Base-by-base conservation (phyloP, 2,113 vertebrate genomes). In the Chionis minor region DNA sequence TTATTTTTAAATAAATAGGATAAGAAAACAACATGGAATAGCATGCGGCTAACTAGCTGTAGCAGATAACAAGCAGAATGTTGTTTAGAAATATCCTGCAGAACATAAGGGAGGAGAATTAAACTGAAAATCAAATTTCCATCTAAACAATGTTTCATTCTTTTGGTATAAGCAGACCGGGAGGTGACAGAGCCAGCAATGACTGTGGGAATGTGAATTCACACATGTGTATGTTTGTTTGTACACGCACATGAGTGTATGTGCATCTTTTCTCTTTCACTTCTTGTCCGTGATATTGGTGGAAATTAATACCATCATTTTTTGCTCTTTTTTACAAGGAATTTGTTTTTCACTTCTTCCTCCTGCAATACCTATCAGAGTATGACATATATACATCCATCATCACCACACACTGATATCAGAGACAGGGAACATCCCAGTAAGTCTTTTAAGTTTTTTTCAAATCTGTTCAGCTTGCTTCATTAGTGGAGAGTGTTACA, bases 181-280 rank as follows among this genome's bases (percentile, higher is more conserved):
- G 33, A 72, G 10, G 10, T 72, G 81, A 61, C 56, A 75, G 30
- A 80, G 70, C 16, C 17, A 85, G 27, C n/a, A 27, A 21, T 24
- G 55, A 45, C 26, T 10, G 7, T 33, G n/a, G 0, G 3, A 79
- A 88, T 30, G 7, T 16, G 38, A 51, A 6, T 24, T 28, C 13
- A 19, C 0, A 0, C 8, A 7, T 27, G 10, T 9, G 14, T 54
- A 69, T 47, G 19, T 26, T 17, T 2, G 2, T 10, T 27, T 33
- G 17, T 23, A 66, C 10, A 9, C 2, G 21, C 11, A 24, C 0
- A 1, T 27, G 30, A 78, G 6, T 0, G 0, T 6, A n/a, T 4
- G 18, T 21, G 13, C 5, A 40, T 62, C 22, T 65, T 79, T 51
- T 61, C 4, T 59, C 18, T 51, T 90, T 90, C 66, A 30, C 14